A percentile compares a stretch with the other conserved stretches of the same genome.
Conservation (phyloP, 2,113 vertebrate genomes). For the Mugil cephalus region DNA sequence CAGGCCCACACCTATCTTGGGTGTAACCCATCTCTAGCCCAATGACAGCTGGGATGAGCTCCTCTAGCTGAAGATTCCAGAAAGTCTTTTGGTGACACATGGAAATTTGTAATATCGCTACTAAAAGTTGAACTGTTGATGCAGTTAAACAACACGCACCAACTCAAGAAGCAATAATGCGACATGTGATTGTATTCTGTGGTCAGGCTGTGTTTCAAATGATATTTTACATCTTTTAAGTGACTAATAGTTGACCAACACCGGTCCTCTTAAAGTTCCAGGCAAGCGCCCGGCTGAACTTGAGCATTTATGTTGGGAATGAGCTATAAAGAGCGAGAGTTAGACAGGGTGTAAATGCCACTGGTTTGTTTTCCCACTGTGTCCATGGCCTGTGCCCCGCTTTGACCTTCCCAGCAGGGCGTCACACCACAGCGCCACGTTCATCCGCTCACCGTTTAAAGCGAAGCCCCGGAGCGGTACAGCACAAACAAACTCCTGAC, state of each 20-base stretch:
- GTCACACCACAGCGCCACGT: constrained; percentile 11
- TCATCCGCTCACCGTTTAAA: constrained; percentile 37
- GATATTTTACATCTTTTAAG: background rate
- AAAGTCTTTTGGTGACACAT: no score
- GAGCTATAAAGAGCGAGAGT: constrained; percentile 17
- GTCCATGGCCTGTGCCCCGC: constrained; percentile 42
- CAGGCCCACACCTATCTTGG: no score
- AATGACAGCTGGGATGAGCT: no score
- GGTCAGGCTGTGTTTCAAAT: background rate
- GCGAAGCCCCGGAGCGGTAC: constrained; percentile 35
- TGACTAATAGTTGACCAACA: background rate
- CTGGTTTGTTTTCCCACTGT: constrained; percentile 56
- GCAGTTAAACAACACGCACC: background rate
- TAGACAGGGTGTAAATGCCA: constrained; percentile 66
- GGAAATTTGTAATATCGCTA: no score
- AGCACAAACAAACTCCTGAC: constrained; percentile 38
- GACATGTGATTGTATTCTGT: background rate
- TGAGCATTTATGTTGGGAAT: constrained; percentile 19
- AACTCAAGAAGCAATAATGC: background rate
- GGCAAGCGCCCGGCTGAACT: background rate
- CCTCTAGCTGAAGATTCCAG: no score
- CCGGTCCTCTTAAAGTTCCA: background rate
- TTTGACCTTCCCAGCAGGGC: constrained; percentile 67
- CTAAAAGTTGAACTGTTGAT: no score
- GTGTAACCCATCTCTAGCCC: no score